Evolutionary conservation across 2,113 vertebrate species (phyloP).

Genomic region (Calonectris borealis): DNA sequence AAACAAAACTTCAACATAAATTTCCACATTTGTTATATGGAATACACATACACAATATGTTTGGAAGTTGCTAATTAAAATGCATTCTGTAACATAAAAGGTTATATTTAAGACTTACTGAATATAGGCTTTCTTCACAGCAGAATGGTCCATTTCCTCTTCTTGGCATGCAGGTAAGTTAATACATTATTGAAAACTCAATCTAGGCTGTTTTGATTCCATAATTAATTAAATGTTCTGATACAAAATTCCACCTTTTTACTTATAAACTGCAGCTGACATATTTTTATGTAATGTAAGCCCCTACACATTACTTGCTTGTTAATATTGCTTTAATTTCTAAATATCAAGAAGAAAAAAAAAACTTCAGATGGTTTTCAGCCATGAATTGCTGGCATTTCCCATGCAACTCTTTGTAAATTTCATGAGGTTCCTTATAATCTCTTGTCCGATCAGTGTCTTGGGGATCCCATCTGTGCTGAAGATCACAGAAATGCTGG

Average conservation of each 20-base stretch:
- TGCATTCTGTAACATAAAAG: background rate
- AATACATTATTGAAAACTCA: background rate
- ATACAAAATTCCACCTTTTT: background rate
- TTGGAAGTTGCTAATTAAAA: background rate
- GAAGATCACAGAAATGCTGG: background rate
- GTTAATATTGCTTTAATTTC: background rate
- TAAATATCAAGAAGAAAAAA: background rate
- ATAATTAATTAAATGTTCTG: background rate
- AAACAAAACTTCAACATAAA: background rate
- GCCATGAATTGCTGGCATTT: background rate
- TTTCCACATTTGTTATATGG: background rate
- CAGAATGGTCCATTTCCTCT: background rate
- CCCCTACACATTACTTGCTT: background rate
- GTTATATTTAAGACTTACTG: background rate
- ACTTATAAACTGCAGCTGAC: background rate
- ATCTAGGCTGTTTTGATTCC: background rate
- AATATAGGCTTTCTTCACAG: background rate
- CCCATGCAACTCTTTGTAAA: background rate
- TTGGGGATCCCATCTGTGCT: background rate
- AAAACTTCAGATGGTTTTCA: background rate
- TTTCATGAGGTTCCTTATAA: background rate
- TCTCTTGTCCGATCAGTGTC: background rate
- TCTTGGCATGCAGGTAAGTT: background rate
- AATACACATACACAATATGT: background rate
- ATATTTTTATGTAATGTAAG: background rate